Percentiles rank a stretch among this genome's conserved stretches.
Conservation (phyloP, 2,888 invertebrate species). For the Pandemis cinnamomeana region DNA sequence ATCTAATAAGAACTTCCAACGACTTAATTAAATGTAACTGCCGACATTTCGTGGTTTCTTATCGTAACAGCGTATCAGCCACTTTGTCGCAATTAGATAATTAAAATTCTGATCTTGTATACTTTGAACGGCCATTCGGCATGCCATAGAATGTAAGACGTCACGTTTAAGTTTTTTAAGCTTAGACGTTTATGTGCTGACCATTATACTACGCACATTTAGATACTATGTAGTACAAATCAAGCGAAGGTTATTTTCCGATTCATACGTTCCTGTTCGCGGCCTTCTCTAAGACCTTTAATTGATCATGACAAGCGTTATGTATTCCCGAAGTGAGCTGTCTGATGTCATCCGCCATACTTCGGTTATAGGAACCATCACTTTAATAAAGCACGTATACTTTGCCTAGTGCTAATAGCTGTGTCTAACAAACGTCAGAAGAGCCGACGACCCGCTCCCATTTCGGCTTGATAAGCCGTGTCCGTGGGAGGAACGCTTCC, state of each 20-base stretch:
- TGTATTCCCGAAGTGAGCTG: not conserved
- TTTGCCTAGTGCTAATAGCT: conserved; percentile 13
- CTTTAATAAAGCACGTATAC: not conserved
- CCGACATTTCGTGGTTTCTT: conserved; percentile 24
- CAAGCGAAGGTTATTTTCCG: not conserved
- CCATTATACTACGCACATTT: conserved; percentile 13
- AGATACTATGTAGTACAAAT: not conserved
- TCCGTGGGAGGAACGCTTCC: conserved; percentile 71
- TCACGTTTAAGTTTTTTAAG: conserved; percentile 16
- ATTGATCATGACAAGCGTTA: not conserved
- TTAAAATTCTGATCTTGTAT: conserved; percentile 37
- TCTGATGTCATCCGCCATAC: conserved; percentile 11
- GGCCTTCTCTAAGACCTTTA: conserved; percentile 3
- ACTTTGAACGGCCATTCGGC: conserved; percentile 27
- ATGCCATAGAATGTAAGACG: conserved; percentile 5
- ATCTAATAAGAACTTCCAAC: conserved; percentile 7
- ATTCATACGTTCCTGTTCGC: not conserved
- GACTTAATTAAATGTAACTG: conserved; percentile 17
- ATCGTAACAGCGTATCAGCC: conserved; percentile 27
- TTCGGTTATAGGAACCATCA: conserved; percentile 7
- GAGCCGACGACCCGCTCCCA: conserved; percentile 49
- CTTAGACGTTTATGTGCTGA: not conserved
- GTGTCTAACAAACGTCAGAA: conserved; percentile 42
- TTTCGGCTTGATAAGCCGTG: conserved; percentile 49
- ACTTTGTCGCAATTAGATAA: conserved; percentile 33